These are phyloP conservation scores for Myotis brandtii DNA, from an alignment of 2,113 vertebrate species.

Conservation along the genomic window DNA sequence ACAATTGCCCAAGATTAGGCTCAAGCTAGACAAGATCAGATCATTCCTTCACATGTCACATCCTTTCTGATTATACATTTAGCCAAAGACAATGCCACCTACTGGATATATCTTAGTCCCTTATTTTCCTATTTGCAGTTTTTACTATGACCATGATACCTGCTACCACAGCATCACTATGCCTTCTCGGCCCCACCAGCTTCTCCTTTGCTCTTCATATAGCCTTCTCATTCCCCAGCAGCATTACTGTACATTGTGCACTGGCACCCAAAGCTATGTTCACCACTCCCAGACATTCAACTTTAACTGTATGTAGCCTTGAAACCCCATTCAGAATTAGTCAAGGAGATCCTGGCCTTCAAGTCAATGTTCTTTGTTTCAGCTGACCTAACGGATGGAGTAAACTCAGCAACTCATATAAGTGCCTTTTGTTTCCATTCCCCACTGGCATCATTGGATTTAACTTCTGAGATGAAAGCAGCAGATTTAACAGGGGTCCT, in stretches of 20 bases:
- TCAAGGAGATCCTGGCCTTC: neutral
- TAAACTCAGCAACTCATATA: neutral
- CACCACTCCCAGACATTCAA: neutral
- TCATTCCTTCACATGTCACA: neutral
- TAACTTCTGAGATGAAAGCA: constrained; percentile 55
- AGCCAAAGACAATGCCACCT: neutral
- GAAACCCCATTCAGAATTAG: neutral
- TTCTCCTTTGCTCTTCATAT: neutral
- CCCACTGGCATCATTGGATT: neutral
- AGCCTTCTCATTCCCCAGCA: neutral
- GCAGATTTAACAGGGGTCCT: neutral
- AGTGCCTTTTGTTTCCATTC: constrained; percentile 36
- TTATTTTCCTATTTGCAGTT: neutral
- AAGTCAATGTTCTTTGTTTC: neutral
- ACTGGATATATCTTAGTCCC: neutral
- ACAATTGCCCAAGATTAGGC: neutral
- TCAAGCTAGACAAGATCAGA: neutral
- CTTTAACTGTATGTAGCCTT: neutral
- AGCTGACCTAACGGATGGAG: neutral
- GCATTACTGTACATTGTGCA: too few relatives aligned
- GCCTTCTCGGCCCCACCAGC: neutral
- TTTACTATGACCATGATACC: neutral
- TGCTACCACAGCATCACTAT: neutral
- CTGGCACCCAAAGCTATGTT: neutral
- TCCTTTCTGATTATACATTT: neutral